A percentile compares a stretch with the other conserved stretches of the same genome.
These are phyloP conservation scores for Anabacerthia variegaticeps DNA, from an alignment of 2,797 vertebrate genomes.

Conservation along the genomic window DNA sequence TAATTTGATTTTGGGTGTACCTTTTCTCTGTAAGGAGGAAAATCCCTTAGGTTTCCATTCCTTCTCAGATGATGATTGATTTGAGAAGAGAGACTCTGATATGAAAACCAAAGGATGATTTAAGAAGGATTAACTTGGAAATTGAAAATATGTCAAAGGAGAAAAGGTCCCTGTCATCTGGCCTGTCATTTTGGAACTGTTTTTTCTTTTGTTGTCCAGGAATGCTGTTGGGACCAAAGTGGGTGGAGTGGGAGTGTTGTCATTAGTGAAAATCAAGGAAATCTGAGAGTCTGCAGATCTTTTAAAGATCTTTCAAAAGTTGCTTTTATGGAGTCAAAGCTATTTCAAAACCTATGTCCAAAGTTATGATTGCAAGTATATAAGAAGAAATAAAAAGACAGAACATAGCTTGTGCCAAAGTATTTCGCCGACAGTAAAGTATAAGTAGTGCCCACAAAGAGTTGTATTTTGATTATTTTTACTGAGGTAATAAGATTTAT, in stretches of 20 bases:
- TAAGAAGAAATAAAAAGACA: conserved; percentile 21
- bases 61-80: conserved; percentile 12
- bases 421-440: not conserved
- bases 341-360: not conserved
- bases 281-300: not conserved
- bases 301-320: not conserved
- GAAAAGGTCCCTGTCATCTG: not conserved
- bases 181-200: not conserved
- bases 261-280: not conserved
- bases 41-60: conserved; percentile 36
- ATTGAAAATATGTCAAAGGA: not conserved
- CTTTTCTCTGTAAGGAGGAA: not conserved
- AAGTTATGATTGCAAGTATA: not conserved
- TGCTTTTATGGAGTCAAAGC: not conserved
- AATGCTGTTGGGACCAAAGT: not conserved
- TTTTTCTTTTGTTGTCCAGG: not conserved
- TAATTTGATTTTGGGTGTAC: conserved; percentile 7
- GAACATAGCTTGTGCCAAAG: not conserved
- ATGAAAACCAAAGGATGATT: conserved; percentile 23
- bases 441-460: not conserved
- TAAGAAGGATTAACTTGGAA: conserved; percentile 16
- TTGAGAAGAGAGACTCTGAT: not conserved
- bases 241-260: not conserved
- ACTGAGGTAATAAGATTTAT: not conserved
- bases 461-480: not conserved